Evolutionary conservation across 2,888 invertebrate genomes (phyloP), one percentile per base, ranked within the genome.

Genomic region (Esperia sulphurella): DNA sequence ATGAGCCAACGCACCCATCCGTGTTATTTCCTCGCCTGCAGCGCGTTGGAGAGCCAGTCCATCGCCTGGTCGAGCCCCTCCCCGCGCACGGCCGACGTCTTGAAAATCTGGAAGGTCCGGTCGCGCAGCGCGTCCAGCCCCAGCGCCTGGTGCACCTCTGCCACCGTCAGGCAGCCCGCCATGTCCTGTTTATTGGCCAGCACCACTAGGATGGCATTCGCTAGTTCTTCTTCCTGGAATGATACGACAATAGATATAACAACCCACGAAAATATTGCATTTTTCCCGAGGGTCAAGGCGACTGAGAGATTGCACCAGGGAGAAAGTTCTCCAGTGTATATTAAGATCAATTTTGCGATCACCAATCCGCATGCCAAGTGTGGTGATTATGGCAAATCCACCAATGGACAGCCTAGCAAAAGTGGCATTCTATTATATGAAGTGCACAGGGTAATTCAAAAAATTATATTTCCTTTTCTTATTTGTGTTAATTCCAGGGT

Each of bases 171-270:
- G 74, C 98, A 98, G 8, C 98, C 98, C 37, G 98, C 96, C 93
- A 99, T 97, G 77, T 99, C 99, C 87, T 99, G 99, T 91, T 99
- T 99, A 84, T 99, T 99, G 43, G 99, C 99, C 74, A 99, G 90
- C 41, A 99, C 98, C 47, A 99, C 97, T 54, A 99, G 91, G 68
- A 98, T 95, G 48, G 99, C 98, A 67, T 97, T 97, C 65, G 96
- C 95, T 75, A 99, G 90, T 81, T 99, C 99, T 77, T 99, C 99
- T 85, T 99, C 99, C 96, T 98, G 39, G 7, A 43, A 37, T 8
- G 6, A 10, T 8, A 35, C 8, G 10, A 8, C 10, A 13, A n/a
- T 37, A 5, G 21, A 5, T 21, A 5, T 21, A 5, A 21, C 21
- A 21, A 21, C 3, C 21, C 2, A 21, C 21, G 5, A n/a, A n/a